Conservation (phyloP, 2,113 vertebrate species). For the Glaucomys volans region DNA sequence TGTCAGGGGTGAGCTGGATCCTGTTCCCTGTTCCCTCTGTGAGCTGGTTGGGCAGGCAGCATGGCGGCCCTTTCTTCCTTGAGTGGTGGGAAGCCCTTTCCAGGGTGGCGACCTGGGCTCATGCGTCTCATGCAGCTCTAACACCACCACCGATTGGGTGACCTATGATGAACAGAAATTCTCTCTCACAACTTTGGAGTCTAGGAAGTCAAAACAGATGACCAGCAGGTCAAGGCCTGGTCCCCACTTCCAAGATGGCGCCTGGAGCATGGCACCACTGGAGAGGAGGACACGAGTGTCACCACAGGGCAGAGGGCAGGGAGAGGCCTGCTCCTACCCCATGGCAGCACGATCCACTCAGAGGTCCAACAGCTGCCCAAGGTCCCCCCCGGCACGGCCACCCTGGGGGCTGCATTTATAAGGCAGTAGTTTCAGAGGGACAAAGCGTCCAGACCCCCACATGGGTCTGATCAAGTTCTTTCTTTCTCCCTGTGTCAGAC, state of each 20-base stretch:
- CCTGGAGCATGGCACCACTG: too few species aligned
- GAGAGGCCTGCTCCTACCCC: too few species aligned
- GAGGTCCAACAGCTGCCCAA: neutral
- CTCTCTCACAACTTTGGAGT: neutral
- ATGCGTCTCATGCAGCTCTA: too few species aligned
- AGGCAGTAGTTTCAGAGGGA: neutral
- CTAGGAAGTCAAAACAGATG: neutral
- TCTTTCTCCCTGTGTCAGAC: neutral
- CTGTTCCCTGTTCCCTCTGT: too few species aligned
- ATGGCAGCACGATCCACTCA: too few species aligned
- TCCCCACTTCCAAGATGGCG: neutral
- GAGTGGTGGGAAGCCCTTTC: neutral
- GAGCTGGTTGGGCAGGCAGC: too few species aligned
- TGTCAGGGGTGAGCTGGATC: too few species aligned
- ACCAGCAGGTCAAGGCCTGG: neutral
- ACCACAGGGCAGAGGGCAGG: neutral
- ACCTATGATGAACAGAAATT: accelerated
- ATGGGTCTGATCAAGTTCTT: neutral
- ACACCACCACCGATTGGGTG: neutral
- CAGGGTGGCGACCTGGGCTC: neutral
- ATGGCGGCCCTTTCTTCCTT: neutral
- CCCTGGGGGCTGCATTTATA: neutral
- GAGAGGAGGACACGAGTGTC: too few species aligned
- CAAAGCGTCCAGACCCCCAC: neutral
- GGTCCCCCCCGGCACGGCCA: neutral